Evolutionary conservation across 2,113 vertebrate genomes (phyloP).

Genomic region (Urocynchramus pylzowi): DNA sequence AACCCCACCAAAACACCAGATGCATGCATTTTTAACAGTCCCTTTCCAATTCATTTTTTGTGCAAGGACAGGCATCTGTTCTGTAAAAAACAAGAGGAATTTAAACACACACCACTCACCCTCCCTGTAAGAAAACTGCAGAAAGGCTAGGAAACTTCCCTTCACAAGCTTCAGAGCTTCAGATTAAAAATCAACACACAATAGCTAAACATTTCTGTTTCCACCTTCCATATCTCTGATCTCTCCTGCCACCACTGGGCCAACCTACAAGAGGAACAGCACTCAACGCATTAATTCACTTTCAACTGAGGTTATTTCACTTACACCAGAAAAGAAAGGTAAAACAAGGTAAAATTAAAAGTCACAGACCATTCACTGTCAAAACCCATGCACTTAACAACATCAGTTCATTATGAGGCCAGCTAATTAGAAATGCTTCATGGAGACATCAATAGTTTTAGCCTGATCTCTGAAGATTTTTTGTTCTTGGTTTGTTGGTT

Average conservation of each 20-base stretch:
- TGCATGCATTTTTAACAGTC: background rate
- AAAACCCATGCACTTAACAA: background rate
- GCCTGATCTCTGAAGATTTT: background rate
- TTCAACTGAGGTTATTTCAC: background rate
- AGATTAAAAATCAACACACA: background rate
- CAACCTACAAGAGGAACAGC: background rate
- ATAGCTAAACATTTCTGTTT: background rate
- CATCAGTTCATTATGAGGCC: background rate
- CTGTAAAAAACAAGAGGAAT: background rate
- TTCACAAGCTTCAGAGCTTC: background rate
- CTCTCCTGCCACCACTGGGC: background rate
- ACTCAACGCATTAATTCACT: background rate
- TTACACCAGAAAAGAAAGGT: background rate
- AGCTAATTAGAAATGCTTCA: conserved; percentile 14
- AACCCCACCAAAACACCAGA: too few species aligned
- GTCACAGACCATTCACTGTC: background rate
- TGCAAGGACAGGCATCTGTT: background rate
- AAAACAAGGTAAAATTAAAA: background rate
- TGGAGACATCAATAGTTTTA: background rate
- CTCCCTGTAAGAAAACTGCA: background rate
- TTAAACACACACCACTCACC: background rate
- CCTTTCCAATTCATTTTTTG: background rate
- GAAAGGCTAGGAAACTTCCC: background rate
- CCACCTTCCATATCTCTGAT: background rate
- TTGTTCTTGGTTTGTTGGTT: background rate